Evolutionary conservation across 1,140 invertebrate species (phyloP).

Genomic region (Drosophila ambigua): DNA sequence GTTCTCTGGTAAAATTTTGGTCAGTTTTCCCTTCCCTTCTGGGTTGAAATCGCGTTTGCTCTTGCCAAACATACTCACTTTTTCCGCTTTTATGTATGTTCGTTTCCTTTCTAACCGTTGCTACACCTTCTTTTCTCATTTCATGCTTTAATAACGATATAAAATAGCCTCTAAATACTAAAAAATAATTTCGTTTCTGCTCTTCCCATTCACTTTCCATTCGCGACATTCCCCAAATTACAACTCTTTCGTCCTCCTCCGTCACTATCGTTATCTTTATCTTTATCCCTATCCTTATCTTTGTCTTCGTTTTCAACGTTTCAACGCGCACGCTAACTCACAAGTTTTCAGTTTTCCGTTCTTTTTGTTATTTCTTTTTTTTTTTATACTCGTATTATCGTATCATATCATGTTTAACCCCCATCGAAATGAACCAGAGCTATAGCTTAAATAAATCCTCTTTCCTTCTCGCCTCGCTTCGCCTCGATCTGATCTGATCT

Average conservation of each 20-base stretch:
- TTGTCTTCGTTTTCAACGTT: slow-evolving; percentile 75
- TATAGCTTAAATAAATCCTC: slow-evolving; percentile 49
- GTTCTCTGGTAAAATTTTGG: slow-evolving; percentile 1
- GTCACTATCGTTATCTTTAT: slow-evolving; percentile 29
- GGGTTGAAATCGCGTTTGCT: slow-evolving; percentile 12
- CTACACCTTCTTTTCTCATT: slow-evolving; percentile 27
- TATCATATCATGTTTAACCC: slow-evolving; percentile 28
- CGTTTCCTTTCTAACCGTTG: slow-evolving; percentile 26
- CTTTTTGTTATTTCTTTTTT: slow-evolving; percentile 9
- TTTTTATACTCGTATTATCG: slow-evolving; percentile 19
- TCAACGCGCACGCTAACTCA: slow-evolving; percentile 75
- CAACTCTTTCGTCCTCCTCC: slow-evolving; percentile 20
- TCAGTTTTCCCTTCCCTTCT: neutral
- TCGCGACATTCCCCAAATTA: neutral
- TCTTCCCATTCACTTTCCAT: slow-evolving; percentile 7
- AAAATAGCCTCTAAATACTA: slow-evolving; percentile 83
- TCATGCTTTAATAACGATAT: slow-evolving; percentile 73
- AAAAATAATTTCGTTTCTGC: slow-evolving; percentile 77
- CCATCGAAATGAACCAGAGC: slow-evolving; percentile 50
- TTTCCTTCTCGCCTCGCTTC: neutral
- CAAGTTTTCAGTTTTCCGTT: slow-evolving; percentile 41
- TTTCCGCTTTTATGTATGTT: slow-evolving; percentile 20
- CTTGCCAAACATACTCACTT: slow-evolving; percentile 15
- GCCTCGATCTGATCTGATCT: slow-evolving; percentile 7
- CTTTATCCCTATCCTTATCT: slow-evolving; percentile 48